Evolutionary conservation across 2,797 vertebrate species (phyloP).

Genomic region (Sebastes kiyomatsui): DNA sequence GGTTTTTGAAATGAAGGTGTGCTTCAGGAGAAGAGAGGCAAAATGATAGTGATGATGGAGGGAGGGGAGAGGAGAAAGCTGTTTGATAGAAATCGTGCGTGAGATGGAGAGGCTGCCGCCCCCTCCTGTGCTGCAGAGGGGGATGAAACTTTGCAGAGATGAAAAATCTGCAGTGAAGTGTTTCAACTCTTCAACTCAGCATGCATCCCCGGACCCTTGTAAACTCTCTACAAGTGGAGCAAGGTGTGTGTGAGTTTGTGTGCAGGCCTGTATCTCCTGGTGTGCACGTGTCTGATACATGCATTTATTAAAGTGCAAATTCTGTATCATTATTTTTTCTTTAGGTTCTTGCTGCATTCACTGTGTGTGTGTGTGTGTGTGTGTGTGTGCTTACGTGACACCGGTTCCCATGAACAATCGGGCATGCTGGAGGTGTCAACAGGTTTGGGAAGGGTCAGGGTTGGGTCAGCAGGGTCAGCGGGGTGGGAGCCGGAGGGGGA

Average conservation of each 20-base stretch:
- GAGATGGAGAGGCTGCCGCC: neutral
- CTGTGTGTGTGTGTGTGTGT: neutral
- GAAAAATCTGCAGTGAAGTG: slow-evolving; percentile 57
- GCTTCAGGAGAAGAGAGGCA: slow-evolving; percentile 20
- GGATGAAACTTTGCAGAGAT: slow-evolving; percentile 60
- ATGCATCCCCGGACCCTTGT: slow-evolving; percentile 16
- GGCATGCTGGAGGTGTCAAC: slow-evolving; percentile 74
- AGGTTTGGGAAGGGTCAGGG: slow-evolving; percentile 70
- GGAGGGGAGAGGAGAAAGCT: slow-evolving; percentile 9
- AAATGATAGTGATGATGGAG: slow-evolving; percentile 33
- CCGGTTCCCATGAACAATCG: slow-evolving; percentile 80
- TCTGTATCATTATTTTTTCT: neutral
- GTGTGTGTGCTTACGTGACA: slow-evolving; percentile 15
- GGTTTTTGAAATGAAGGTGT: slow-evolving; percentile 32
- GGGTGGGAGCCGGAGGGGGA: neutral
- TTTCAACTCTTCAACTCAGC: slow-evolving; percentile 52
- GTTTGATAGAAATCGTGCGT: slow-evolving; percentile 32
- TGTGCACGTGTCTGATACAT: neutral
- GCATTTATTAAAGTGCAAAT: neutral
- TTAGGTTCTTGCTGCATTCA: neutral
- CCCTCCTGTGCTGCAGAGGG: slow-evolving; percentile 41
- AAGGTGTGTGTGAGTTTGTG: neutral
- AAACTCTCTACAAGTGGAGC: slow-evolving; percentile 6
- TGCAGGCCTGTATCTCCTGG: neutral
- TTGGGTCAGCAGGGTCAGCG: slow-evolving; percentile 66